These are phyloP conservation scores for Helicolenus hilgendorfi DNA, from an alignment of 2,797 vertebrate species.

Conservation along the genomic window DNA sequence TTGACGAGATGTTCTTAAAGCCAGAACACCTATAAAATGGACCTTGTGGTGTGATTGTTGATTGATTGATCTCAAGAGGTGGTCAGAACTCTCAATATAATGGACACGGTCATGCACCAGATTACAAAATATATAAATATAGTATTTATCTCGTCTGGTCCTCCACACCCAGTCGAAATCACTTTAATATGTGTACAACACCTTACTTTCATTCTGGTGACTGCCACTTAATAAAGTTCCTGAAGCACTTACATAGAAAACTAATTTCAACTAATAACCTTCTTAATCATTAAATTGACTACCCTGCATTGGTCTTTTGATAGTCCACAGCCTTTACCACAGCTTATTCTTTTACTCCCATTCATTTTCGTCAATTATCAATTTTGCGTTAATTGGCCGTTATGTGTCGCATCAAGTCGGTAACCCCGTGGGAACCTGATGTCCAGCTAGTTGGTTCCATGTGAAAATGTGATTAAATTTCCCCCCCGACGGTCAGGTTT, in stretches of 20 bases:
- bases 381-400: constrained; percentile 7
- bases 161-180: background rate
- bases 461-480: background rate
- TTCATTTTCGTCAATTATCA: constrained; percentile 4
- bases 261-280: constrained; percentile 49
- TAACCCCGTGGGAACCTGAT: background rate
- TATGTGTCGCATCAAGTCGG: background rate
- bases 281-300: constrained; percentile 43
- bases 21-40: background rate
- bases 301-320: constrained; percentile 4
- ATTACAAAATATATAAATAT: background rate
- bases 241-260: constrained; percentile 26
- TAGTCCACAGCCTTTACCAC: constrained; percentile 12
- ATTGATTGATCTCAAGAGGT: background rate
- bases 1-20: background rate
- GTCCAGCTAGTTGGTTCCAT: background rate
- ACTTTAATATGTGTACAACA: background rate
- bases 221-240: background rate
- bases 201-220: background rate
- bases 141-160: background rate
- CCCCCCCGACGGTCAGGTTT: background rate
- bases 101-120: background rate
- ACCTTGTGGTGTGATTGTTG: background rate
- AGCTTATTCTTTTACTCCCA: constrained; percentile 1
- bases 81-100: background rate